Evolutionary conservation across 2,113 vertebrate genomes (phyloP).

Genomic region (Anhinga anhinga): DNA sequence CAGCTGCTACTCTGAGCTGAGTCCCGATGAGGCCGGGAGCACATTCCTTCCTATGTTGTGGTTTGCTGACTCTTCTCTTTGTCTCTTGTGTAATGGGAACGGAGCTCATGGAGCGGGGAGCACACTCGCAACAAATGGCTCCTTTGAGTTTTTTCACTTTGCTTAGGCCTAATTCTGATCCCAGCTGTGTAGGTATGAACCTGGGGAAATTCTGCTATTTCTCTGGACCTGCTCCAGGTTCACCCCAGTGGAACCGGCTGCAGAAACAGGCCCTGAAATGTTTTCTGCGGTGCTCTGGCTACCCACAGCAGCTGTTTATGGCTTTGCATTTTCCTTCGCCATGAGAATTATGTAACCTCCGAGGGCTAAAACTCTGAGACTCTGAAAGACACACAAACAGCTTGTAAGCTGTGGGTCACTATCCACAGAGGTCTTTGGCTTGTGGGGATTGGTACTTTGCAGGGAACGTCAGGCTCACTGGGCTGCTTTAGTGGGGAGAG

Average conservation of each 20-base stretch:
- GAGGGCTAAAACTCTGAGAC: neutral
- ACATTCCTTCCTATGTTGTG: slow-evolving; percentile 56
- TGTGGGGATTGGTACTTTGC: neutral
- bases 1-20: neutral
- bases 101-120: neutral
- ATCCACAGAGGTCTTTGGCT: neutral
- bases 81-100: neutral
- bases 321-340: neutral
- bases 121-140: neutral
- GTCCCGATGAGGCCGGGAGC: neutral
- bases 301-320: neutral
- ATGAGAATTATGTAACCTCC: neutral
- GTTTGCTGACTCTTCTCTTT: slow-evolving; percentile 55
- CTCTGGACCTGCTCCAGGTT: neutral
- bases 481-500: neutral
- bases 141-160: neutral
- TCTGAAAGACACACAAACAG: fast-evolving
- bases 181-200: fast-evolving
- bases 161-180: neutral
- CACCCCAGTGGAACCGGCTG: neutral
- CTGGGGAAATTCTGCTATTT: neutral
- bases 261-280: neutral
- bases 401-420: neutral
- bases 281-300: neutral
- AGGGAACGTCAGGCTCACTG: neutral